Percentiles rank a stretch among this genome's conserved stretches.
phyloP scores from a whole-genome alignment of 2,113 vertebrate genomes.

The Forbesichthys agassizii region DNA sequence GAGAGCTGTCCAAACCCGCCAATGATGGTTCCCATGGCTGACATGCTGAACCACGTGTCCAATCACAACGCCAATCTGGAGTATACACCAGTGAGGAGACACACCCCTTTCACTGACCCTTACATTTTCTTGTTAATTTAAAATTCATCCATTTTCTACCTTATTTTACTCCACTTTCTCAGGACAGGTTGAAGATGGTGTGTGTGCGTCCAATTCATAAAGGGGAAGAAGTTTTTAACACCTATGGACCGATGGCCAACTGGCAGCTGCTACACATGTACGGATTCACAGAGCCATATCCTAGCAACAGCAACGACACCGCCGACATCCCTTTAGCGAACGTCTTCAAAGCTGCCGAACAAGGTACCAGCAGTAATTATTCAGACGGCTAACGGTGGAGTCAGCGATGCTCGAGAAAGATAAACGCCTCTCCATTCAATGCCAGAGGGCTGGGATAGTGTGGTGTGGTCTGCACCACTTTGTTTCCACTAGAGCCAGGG shows the following conservation, averaged over 20 bases:
- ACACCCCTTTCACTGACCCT: neutral
- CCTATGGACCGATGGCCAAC: conserved; percentile 93
- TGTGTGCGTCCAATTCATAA: conserved; percentile 73
- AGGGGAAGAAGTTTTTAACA: conserved; percentile 94
- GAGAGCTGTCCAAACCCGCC: conserved; percentile 82
- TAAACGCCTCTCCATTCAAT: too few relatives aligned
- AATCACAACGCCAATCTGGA: conserved; percentile 91
- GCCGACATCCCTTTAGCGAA: conserved; percentile 85
- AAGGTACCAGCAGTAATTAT: conserved; percentile 66
- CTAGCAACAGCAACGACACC: conserved; percentile 83
- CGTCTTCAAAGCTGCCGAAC: conserved; percentile 77
- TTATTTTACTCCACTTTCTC: neutral
- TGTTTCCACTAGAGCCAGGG: too few relatives aligned
- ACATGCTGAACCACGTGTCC: conserved; percentile 91
- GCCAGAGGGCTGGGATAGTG: too few relatives aligned
- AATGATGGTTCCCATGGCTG: conserved; percentile 95
- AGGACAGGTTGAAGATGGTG: conserved; percentile 90
- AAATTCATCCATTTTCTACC: neutral
- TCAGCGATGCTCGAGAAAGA: too few relatives aligned
- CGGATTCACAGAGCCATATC: conserved; percentile 85
- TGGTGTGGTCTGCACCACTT: too few relatives aligned
- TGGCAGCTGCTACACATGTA: conserved; percentile 99
- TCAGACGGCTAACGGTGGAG: too few relatives aligned
- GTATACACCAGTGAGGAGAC: conserved; percentile 81
- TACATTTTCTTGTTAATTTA: neutral